Evolutionary conservation across 2,888 invertebrate genomes (phyloP), one percentile per base, ranked within the genome.

Genomic region (Cephus rjabovi): DNA sequence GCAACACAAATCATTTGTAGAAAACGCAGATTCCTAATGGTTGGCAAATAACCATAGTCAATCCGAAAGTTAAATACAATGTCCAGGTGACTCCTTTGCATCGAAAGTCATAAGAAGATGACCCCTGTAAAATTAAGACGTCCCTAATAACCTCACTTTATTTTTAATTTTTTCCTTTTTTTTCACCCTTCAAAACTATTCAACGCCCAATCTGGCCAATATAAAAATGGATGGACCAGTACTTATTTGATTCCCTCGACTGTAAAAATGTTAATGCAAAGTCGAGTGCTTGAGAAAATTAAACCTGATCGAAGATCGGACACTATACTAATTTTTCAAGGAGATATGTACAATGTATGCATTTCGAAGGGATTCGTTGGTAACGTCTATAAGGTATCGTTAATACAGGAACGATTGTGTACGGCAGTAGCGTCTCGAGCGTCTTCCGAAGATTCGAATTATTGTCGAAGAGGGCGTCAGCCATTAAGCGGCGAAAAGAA

Each of bases 401-500:
- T 56, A 23, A 56, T 2, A 23, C 9, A 23, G 40, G 9, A 23
- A 40, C 0, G 23, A 56, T 15, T 1, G 40, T 1, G 4, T 23
- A 71, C 11, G 0, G 4, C 71, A 23, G 11, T 12, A 11, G 71
- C 31, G 11, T n/a, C 30, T 71, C 71, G 33, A 71, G 4, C 30
- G 15, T 30, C 33, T 33, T 15, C 0, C 35, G 11, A 34, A 23
- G 74, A 74, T 34, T 35, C 35, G 35, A 34, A 33, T 34, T n/a
- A 74, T n/a, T n/a, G 31, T 15, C 71, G 31, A 33, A 11, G 31
- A n/a, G 70, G 76, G 80, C 74, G 76, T 75, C 75, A 74, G 40
- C 69, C 77, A 77, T 73, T 74, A 79, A 76, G 78, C 77, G 75
- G 68, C 33, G 31, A 15, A 30, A 79, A 80, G 75, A 79, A 77